phyloP scores from a whole-genome alignment of 2,113 vertebrate species.

The Grammomys dolichurus region DNA sequence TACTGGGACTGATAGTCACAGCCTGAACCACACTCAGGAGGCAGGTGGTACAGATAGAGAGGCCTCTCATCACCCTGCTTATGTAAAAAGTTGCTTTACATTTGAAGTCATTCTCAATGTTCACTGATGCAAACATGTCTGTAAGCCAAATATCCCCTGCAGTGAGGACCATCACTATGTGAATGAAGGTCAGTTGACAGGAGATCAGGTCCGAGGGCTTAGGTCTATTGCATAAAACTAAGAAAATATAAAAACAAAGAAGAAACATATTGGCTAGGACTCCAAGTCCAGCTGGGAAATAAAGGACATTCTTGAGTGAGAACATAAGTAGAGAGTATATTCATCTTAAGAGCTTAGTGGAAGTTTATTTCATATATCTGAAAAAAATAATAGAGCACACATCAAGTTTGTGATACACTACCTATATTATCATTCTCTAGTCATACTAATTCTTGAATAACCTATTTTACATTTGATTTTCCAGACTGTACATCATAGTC shows the following conservation, averaged over 20 bases:
- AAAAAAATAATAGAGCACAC: no score
- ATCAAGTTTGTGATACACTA: no score
- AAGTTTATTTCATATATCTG: no score
- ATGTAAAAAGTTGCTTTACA: neutral
- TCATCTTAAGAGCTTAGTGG: neutral
- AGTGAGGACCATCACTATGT: neutral
- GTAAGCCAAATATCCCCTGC: neutral
- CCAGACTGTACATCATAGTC: neutral
- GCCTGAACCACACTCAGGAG: neutral
- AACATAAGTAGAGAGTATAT: neutral
- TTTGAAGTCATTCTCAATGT: neutral
- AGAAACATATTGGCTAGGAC: neutral
- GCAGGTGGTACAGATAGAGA: neutral
- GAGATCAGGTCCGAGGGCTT: neutral
- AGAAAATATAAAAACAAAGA: neutral
- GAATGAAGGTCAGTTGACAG: neutral
- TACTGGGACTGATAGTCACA: neutral
- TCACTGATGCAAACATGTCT: neutral
- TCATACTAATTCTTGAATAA: fast-evolving
- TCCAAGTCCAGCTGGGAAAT: neutral
- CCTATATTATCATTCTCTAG: neutral
- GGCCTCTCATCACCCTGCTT: neutral
- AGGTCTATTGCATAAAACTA: neutral
- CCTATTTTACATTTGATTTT: neutral
- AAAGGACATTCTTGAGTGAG: neutral